These are phyloP conservation scores for Emydocephalus ijimae DNA, from an alignment of 2,113 vertebrate genomes.

Conservation along the genomic window DNA sequence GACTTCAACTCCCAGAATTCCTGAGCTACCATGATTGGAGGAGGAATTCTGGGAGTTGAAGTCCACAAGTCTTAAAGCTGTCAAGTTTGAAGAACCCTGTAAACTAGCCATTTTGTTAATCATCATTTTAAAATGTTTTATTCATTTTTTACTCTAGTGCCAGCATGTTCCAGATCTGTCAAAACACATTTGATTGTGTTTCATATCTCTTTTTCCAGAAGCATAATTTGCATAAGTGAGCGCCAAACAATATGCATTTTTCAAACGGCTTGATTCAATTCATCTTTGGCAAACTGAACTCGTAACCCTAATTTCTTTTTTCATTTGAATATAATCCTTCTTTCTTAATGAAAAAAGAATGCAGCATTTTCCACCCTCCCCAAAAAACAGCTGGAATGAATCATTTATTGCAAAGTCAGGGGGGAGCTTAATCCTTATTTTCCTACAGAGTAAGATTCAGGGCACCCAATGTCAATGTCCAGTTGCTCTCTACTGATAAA, in stretches of 20 bases:
- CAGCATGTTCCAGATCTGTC: slow-evolving; percentile 34
- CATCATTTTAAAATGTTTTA: not conserved
- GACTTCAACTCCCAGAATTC: too few species aligned
- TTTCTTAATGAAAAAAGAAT: not conserved
- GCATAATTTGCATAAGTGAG: not conserved
- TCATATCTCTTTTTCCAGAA: slow-evolving; percentile 1
- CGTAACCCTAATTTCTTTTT: slow-evolving; percentile 25
- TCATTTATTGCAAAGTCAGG: not conserved
- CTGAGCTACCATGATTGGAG: too few species aligned
- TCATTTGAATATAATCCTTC: slow-evolving; percentile 22
- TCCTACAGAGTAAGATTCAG: not conserved
- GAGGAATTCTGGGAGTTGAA: too few species aligned
- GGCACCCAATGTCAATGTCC: not conserved
- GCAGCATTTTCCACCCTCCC: not conserved
- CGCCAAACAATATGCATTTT: slow-evolving; percentile 30
- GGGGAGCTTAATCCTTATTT: not conserved
- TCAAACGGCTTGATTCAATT: slow-evolving; percentile 52
- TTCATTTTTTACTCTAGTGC: not conserved
- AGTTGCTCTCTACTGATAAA: not conserved
- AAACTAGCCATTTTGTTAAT: not conserved
- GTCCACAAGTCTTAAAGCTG: too few species aligned
- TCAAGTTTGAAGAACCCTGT: too few species aligned
- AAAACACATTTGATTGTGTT: slow-evolving; percentile 15
- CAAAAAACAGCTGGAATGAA: not conserved
- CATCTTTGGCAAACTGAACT: slow-evolving; percentile 34